Base-by-base conservation (phyloP, 2,797 vertebrate genomes). In the Sciaenops ocellatus region DNA sequence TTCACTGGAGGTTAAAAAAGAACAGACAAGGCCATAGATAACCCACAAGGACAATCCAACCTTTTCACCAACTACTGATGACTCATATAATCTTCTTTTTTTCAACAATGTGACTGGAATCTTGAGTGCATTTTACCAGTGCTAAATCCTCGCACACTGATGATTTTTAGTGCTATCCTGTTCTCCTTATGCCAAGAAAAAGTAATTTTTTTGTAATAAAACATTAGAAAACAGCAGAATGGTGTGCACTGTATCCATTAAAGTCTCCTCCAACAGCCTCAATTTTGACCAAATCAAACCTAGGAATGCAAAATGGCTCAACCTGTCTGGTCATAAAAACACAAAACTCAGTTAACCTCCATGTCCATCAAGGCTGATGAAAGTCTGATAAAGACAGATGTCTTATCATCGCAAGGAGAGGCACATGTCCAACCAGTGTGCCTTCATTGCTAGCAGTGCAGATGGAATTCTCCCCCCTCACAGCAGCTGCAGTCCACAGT, bases 1-100 rank as follows among this genome's bases (percentile, higher is more conserved):
- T 71, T 82, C 69, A 79, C 75, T 74, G 62, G 66, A 76, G 68
- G 81, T 64, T 85, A 63, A 38, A 75, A 66, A 64, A 71, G 66
- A 74, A 71, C 72, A 74, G 72, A 83, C 82, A 59, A 78, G 56
- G 80, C 71, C 60, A 62, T 12, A 67, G 50, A 79, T 9, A 38
- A 12, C 15, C 12, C 18, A 64, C n/a, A 60, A 80, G 52, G 55
- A 46, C 66, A 34, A 42, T n/a, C 30, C 28, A 54, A 73, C 34
- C 46, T 59, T 65, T 69, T 22, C 46, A 26, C 17, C n/a, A 68
- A 17, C 26, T 20, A 17, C 28, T 20, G 13, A 67, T 67, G 57
- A 68, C 18, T 75, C 3, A 47, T 22, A 17, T 16, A 57, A 63
- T 34, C 9, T 38, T 38, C 1, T 7, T 30, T 72, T 70, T 57